Evolutionary conservation across 2,113 vertebrate genomes (phyloP), one percentile per base, ranked within the genome.

Genomic region (Podilymbus podiceps): DNA sequence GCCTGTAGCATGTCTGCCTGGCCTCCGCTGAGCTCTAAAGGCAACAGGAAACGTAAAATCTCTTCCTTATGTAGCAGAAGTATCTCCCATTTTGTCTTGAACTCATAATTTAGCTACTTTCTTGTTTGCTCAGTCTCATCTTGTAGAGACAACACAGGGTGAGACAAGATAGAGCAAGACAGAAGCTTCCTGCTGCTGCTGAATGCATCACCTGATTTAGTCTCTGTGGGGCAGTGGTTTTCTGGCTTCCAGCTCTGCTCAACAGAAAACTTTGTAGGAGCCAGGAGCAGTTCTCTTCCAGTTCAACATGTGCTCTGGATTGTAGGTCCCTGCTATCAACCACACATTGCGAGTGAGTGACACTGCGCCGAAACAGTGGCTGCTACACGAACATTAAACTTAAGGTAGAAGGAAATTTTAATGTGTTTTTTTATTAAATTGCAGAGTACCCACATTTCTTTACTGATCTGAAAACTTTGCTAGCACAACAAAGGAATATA

Each of bases 251-350:
- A 67, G 72, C 53, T 68, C 77, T 62, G 59, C 66, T 56, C 42
- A 11, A 1, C 2, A 3, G 44, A 19, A 31, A 25, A 11, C 40
- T 46, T 22, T 2, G 6, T 14, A 75, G 69, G n/a, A 25, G 1
- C 50, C 22, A 13, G 64, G 64, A 38, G 30, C 69, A 18, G 62
- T 22, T 38, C 22, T 42, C 19, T 44, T 59, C 40, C 58, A 49
- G 30, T 53, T 86, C 58, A 49, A 5, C 25, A 1, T 2, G 28
- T 55, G 46, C 79, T 49, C 15, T 3, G n/a, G 33, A 12, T 5
- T 31, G 30, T 11, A 47, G 66, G 11, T 35, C 66, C 64, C 85
- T 28, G 25, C 76, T 49, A 4, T 25, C 23, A 77, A 1, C 52
- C 31, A 11, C 22, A 11, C 15, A 2, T 19, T 31, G 47, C 40